A percentile compares a stretch with the other conserved stretches of the same genome.
Conservation (phyloP, 2,888 invertebrate species). For the Amphipyra tragopoginis region DNA sequence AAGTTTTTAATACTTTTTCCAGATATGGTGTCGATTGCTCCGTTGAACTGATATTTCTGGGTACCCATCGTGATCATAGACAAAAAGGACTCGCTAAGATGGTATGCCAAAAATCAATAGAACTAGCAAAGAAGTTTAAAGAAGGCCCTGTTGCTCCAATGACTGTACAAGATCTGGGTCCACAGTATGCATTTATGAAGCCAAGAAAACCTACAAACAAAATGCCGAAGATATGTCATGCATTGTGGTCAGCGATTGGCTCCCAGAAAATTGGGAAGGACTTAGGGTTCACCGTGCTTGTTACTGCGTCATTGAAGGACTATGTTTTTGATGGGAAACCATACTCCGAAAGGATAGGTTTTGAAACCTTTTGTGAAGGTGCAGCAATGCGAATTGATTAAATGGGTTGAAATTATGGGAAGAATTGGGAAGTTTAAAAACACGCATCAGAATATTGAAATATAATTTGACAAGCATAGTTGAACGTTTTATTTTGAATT, state of each 20-base stretch:
- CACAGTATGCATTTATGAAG: conserved; percentile 67
- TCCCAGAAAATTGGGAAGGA: conserved; percentile 31
- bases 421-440: neutral
- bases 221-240: conserved; percentile 23
- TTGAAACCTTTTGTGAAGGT: conserved; percentile 31
- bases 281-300: conserved; percentile 29
- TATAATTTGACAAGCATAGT: too few relatives aligned
- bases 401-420: neutral
- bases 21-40: conserved; percentile 90
- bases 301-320: conserved; percentile 8
- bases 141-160: conserved; percentile 75
- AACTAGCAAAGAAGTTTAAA: conserved; percentile 83
- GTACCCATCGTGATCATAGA: conserved; percentile 87
- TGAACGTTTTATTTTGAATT: too few relatives aligned
- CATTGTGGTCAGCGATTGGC: conserved; percentile 31
- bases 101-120: conserved; percentile 87
- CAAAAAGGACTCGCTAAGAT: conserved; percentile 86
- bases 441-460: neutral
- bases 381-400: conserved; percentile 23
- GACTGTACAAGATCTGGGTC: conserved; percentile 79
- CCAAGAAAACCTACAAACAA: conserved; percentile 25
- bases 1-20: conserved; percentile 41
- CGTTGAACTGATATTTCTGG: conserved; percentile 92
- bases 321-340: conserved; percentile 28
- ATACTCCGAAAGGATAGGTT: conserved; percentile 38